Percentiles rank a stretch among this genome's conserved stretches.
Evolutionary conservation across 1,140 invertebrate species (phyloP).

Genomic region (Tyrophagus putrescentiae): DNA sequence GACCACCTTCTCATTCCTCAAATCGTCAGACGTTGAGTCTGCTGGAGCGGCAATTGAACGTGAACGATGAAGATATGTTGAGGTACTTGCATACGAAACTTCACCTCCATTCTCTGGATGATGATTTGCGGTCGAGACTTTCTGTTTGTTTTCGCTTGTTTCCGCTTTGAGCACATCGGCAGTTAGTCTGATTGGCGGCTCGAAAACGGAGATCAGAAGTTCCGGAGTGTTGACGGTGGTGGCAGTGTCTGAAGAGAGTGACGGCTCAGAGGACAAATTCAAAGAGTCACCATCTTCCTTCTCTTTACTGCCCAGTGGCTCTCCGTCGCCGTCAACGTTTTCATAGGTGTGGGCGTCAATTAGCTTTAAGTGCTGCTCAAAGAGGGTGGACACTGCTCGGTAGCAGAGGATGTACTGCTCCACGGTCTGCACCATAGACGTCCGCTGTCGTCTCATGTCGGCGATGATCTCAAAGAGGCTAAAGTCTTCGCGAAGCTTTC

Average conservation of each 20-base stretch:
- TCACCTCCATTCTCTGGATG: too few species aligned
- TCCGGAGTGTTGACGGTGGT: background rate
- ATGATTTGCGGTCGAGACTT: too few species aligned
- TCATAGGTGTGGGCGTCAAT: conserved; percentile 45
- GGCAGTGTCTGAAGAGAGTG: background rate
- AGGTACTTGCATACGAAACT: too few species aligned
- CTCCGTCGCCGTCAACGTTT: conserved; percentile 36
- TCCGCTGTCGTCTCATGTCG: conserved; percentile 44
- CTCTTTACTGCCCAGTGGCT: conserved; percentile 17
- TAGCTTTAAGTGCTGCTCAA: conserved; percentile 40
- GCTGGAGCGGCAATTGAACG: too few species aligned
- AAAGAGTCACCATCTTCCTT: background rate
- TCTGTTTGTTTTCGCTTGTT: too few species aligned
- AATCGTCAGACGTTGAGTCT: background rate
- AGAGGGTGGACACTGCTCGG: conserved; percentile 40
- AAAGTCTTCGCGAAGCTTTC: conserved; percentile 39
- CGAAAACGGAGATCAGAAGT: too few species aligned
- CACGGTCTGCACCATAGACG: conserved; percentile 46
- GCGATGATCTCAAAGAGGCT: conserved; percentile 42
- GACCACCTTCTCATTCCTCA: conserved; percentile 26
- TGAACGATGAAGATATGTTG: too few species aligned
- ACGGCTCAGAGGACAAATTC: background rate
- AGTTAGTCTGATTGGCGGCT: too few species aligned
- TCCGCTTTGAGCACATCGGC: too few species aligned
- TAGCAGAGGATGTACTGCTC: conserved; percentile 42